These are phyloP conservation scores for Leucania comma DNA, from an alignment of 2,888 invertebrate genomes.

Conservation along the genomic window DNA sequence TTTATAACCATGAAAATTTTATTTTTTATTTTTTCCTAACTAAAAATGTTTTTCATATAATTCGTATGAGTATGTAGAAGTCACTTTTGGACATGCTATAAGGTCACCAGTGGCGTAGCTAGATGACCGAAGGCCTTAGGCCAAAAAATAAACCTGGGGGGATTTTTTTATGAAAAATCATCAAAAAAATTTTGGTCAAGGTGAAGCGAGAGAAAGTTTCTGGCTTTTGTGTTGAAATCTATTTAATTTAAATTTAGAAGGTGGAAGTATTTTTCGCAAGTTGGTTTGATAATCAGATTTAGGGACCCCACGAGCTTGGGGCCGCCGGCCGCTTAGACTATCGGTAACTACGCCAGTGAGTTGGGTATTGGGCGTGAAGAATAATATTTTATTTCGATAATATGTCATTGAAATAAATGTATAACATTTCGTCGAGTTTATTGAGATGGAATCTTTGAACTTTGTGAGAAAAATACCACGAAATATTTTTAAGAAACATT, in stretches of 20 bases:
- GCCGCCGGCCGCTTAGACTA: too few relatives aligned
- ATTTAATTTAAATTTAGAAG: too few relatives aligned
- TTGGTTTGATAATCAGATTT: too few relatives aligned
- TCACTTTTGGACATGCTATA: neutral
- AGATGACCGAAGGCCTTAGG: too few relatives aligned
- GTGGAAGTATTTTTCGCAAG: too few relatives aligned
- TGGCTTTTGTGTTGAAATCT: too few relatives aligned
- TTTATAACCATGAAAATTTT: neutral
- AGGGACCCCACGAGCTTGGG: too few relatives aligned
- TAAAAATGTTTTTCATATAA: neutral
- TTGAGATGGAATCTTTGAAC: neutral
- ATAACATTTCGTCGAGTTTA: slow-evolving; percentile 13
- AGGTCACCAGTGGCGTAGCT: neutral
- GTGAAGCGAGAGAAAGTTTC: too few relatives aligned
- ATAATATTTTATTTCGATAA: slow-evolving; percentile 15
- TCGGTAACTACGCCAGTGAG: neutral
- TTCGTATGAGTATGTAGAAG: slow-evolving; percentile 2
- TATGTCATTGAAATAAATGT: slow-evolving; percentile 17
- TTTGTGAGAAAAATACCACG: neutral
- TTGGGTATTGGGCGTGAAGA: slow-evolving; percentile 9
- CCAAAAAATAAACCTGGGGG: too few relatives aligned
- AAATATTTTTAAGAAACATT: neutral
- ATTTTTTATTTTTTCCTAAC: neutral
- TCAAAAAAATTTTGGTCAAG: too few relatives aligned
- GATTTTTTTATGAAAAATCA: too few relatives aligned